Evolutionary conservation across 2,113 vertebrate genomes (phyloP).

Genomic region (Eulemur macaco): DNA sequence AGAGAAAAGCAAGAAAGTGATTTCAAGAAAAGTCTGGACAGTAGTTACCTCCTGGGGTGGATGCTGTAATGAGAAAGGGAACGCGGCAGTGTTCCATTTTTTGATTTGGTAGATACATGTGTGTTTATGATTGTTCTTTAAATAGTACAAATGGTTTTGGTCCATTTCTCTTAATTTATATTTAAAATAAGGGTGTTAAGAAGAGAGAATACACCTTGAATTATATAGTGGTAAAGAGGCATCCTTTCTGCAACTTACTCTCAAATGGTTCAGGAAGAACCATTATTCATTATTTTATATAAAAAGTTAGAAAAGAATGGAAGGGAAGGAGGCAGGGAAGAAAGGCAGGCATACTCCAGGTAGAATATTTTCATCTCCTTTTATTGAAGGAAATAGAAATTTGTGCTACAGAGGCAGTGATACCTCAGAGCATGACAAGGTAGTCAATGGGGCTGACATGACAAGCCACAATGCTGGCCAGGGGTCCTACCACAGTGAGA

Average conservation of each 20-base stretch:
- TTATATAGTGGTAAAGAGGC: not conserved
- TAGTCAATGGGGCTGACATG: constrained; percentile 51
- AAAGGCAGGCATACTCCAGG: constrained; percentile 30
- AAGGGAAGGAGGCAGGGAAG: not conserved
- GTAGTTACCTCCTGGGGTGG: not conserved
- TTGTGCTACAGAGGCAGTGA: constrained; percentile 59
- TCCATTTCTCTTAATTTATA: not conserved
- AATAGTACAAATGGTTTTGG: not conserved
- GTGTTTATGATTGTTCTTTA: not conserved
- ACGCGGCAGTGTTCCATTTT: not conserved
- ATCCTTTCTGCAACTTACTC: constrained; percentile 25
- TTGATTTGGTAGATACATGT: not conserved
- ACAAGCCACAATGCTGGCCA: constrained; percentile 69
- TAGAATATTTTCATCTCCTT: constrained; percentile 72
- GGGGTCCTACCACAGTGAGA: constrained; percentile 54
- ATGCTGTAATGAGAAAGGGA: not conserved
- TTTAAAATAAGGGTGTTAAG: constrained; percentile 41
- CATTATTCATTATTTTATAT: not conserved
- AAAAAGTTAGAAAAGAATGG: not conserved
- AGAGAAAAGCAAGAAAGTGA: not conserved
- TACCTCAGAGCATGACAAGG: constrained; percentile 65
- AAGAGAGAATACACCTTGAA: not conserved
- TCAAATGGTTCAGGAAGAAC: not conserved
- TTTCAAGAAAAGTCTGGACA: not conserved
- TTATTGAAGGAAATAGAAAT: constrained; percentile 81